Evolutionary conservation across 2,797 vertebrate species (phyloP), one percentile per base, ranked within the genome.

Genomic region (Rhadinocentrus ornatus): DNA sequence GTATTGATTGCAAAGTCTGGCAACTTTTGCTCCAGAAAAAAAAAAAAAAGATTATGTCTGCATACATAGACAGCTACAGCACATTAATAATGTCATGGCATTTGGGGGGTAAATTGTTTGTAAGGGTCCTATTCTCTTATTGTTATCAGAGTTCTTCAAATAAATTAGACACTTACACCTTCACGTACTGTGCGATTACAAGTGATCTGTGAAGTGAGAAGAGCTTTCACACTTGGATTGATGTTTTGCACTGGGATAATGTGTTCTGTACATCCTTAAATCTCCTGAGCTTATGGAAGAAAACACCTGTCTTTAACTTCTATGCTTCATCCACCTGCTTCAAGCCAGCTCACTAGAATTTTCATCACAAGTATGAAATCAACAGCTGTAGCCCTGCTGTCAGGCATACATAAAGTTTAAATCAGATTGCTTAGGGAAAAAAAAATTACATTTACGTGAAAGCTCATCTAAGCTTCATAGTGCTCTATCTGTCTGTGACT

Each of bases 331-430:
- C 52, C 24, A 16, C 15, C 26, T 16, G 26, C 1, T 54, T 54
- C 26, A 1, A 29, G 52, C 52, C 26, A 29, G 52, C 26, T 16
- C 15, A 16, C 15, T 16, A 54, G 13, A 29, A 18, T 26, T 7
- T 27, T 6, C 26, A 16, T 29, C 52, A 27, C 12, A 29, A 29
- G 13, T 18, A 16, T 15, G 27, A 29, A 53, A 53, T 26, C 22
- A 22, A 70, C 0, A 34, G 69, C 52, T 46, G 41, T 37, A 16
- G 24, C 20, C 4, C 34, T 63, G 54, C 53, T 75, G 73, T 64
- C 61, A 29, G 56, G 61, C 32, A 18, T 55, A 24, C 48, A 29
- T 37, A n/a, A 0, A 5, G 48, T 44, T 70, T 67, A 24, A 65
- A 56, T 48, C 24, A 59, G 32, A 12, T 2, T 15, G 60, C 29